Percentiles rank a stretch among this genome's conserved stretches.
These are phyloP conservation scores for Galbula dea DNA, from an alignment of 2,113 vertebrate species.

Conservation along the genomic window DNA sequence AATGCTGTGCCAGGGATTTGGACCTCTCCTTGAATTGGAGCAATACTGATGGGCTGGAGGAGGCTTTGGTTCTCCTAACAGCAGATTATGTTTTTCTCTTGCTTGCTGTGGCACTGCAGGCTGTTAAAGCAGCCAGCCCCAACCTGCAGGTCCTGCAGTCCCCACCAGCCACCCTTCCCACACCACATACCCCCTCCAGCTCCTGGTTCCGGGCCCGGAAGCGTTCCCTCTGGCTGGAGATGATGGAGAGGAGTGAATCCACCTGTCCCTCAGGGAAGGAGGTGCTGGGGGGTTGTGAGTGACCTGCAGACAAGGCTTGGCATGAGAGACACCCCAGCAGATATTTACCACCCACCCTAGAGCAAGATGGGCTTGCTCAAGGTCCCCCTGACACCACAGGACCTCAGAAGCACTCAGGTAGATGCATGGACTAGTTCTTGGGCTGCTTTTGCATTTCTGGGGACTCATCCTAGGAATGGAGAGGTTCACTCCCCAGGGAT, in stretches of 20 bases:
- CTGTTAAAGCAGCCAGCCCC: neutral
- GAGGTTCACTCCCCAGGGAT: neutral
- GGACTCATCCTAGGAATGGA: neutral
- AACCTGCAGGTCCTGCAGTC: neutral
- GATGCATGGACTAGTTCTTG: rapidly evolving
- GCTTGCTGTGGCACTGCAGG: neutral
- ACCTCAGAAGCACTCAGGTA: neutral
- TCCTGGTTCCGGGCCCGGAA: constrained; percentile 94
- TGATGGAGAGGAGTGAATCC: constrained; percentile 95
- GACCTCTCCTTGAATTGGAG: neutral
- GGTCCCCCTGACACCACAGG: rapidly evolving
- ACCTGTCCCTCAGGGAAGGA: constrained; percentile 86
- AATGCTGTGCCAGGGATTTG: neutral
- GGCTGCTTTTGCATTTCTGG: neutral
- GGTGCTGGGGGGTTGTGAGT: neutral
- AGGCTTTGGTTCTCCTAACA: neutral
- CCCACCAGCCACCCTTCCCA: neutral
- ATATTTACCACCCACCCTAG: neutral
- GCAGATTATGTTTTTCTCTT: neutral
- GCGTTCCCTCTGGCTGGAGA: constrained; percentile 95
- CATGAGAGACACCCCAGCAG: neutral
- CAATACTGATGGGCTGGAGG: rapidly evolving
- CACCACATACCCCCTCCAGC: constrained; percentile 84
- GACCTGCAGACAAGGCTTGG: constrained; percentile 35
- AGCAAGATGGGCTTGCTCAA: neutral